phyloP scores from a whole-genome alignment of 2,797 vertebrate genomes.

The Crocodylus rhombifer region DNA sequence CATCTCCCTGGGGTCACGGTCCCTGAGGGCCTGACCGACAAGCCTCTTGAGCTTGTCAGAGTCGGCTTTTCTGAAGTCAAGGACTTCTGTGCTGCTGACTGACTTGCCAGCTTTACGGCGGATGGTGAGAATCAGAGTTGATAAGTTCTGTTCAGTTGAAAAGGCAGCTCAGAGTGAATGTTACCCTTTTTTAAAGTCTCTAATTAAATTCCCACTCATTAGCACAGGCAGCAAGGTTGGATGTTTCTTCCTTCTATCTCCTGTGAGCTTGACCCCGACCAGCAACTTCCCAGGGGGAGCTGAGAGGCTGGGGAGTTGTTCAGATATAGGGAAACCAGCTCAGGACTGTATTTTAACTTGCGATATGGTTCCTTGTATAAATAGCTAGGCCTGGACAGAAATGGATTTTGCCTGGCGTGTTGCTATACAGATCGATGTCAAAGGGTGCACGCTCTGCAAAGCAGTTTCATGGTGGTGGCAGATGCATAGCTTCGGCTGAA shows the following conservation, averaged over 20 bases:
- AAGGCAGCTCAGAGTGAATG: neutral
- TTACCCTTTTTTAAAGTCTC: no score
- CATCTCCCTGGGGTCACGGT: no score
- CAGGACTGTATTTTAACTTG: neutral
- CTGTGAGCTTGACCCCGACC: neutral
- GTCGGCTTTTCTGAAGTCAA: no score
- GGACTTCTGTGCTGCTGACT: no score
- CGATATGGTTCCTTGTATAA: neutral
- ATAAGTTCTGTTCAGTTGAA: neutral
- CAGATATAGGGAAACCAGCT: neutral
- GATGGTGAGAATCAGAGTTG: neutral
- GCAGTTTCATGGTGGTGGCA: neutral
- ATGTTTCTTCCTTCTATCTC: neutral
- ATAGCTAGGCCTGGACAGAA: neutral
- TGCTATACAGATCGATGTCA: neutral
- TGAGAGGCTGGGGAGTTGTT: neutral
- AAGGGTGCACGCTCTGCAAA: neutral
- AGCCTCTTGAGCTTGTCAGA: no score
- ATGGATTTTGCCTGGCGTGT: neutral
- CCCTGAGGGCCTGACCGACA: no score
- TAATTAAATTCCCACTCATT: neutral
- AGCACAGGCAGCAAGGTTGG: neutral
- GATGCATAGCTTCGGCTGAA: neutral
- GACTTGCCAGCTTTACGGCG: no score
- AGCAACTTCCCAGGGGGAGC: neutral